A percentile compares a stretch with the other conserved stretches of the same genome.
Evolutionary conservation across 2,888 invertebrate genomes (phyloP).

Genomic region (Mylabris sibirica): DNA sequence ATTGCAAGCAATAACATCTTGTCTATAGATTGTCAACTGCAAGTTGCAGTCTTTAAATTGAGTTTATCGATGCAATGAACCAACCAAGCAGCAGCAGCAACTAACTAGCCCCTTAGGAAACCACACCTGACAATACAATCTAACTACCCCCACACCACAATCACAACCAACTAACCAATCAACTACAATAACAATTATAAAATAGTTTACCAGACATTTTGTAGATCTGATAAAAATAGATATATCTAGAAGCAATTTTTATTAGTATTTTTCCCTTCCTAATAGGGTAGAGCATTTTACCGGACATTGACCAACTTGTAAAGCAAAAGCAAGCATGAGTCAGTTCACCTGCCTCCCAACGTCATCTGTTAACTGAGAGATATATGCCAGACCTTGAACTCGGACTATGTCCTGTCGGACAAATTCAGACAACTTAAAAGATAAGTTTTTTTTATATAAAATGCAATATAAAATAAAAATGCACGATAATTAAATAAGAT

Average conservation of each 20-base stretch:
- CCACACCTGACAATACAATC: background rate
- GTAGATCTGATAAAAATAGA: background rate
- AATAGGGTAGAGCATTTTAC: background rate
- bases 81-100: background rate
- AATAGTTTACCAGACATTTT: background rate
- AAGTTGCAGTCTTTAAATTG: slow-evolving; percentile 9
- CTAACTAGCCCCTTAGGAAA: background rate
- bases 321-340: slow-evolving; percentile 8
- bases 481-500: background rate
- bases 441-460: background rate
- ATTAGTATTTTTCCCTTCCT: background rate
- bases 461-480: background rate
- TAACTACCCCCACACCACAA: background rate
- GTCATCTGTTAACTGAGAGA: slow-evolving; percentile 23
- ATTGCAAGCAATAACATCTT: slow-evolving; percentile 21
- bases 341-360: slow-evolving; percentile 28
- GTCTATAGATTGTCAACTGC: slow-evolving; percentile 21
- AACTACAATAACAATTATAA: background rate
- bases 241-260: background rate
- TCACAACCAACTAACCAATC: background rate
- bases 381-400: slow-evolving; percentile 26
- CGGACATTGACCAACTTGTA: slow-evolving; percentile 6
- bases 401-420: slow-evolving; percentile 1
- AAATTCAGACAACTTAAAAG: background rate
- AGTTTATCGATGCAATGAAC: slow-evolving; percentile 2